These are phyloP conservation scores for Ptiloglossa arizonensis DNA, from an alignment of 1,140 invertebrate species.

Conservation along the genomic window DNA sequence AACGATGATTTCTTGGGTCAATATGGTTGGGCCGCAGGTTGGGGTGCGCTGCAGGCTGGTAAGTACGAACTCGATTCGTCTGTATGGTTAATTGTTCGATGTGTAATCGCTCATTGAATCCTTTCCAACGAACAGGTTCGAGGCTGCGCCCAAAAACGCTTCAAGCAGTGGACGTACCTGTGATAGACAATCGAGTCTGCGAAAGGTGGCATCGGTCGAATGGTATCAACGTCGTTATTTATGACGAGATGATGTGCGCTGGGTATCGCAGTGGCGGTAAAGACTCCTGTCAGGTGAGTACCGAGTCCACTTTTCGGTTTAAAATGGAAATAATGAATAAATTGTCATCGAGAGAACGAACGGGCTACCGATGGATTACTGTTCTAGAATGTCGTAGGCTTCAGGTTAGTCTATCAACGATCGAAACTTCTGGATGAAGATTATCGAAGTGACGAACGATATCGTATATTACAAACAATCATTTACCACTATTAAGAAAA, in stretches of 20 bases:
- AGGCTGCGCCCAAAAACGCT: slow-evolving; percentile 93
- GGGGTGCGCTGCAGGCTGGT: slow-evolving; percentile 94
- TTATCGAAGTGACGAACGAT: too few relatives aligned
- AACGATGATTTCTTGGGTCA: slow-evolving; percentile 94
- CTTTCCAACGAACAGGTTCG: slow-evolving; percentile 84
- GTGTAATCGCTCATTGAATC: neutral
- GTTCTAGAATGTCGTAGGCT: too few relatives aligned
- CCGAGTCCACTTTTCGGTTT: neutral
- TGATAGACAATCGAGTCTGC: slow-evolving; percentile 93
- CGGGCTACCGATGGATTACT: too few relatives aligned
- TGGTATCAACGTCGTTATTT: slow-evolving; percentile 95
- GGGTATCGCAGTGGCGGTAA: slow-evolving; percentile 95
- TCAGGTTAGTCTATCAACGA: too few relatives aligned
- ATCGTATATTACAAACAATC: too few relatives aligned
- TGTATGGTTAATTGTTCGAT: neutral
- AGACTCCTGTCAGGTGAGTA: slow-evolving; percentile 88
- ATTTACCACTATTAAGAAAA: too few relatives aligned
- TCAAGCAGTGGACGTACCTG: slow-evolving; percentile 95
- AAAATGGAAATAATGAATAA: too few relatives aligned
- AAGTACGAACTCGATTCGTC: slow-evolving; percentile 30
- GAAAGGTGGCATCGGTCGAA: slow-evolving; percentile 91
- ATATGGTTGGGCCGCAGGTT: slow-evolving; percentile 95
- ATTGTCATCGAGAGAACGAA: too few relatives aligned
- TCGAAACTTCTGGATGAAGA: too few relatives aligned
- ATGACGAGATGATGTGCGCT: slow-evolving; percentile 98